Evolutionary conservation across 2,888 invertebrate species (phyloP).

Genomic region (Creontiades dilutus): DNA sequence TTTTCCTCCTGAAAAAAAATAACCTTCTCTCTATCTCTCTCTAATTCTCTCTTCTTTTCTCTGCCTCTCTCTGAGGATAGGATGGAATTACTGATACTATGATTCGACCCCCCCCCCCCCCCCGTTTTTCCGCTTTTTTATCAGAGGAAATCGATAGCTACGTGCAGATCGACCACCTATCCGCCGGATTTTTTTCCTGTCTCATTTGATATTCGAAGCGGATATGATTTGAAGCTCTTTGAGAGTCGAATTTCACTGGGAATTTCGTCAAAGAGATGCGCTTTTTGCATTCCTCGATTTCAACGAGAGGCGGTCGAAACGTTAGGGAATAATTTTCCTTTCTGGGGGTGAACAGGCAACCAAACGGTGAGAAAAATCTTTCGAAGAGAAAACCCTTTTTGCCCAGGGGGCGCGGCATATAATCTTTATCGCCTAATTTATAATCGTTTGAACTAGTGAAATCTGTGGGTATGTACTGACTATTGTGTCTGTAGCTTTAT

Average conservation of each 20-base stretch:
- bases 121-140: neutral
- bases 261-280: neutral
- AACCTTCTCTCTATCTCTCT: neutral
- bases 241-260: neutral
- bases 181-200: neutral
- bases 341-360: too few relatives aligned
- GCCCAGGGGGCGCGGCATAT: too few relatives aligned
- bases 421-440: too few relatives aligned
- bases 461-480: too few relatives aligned
- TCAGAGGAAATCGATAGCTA: neutral
- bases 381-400: too few relatives aligned
- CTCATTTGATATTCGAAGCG: neutral
- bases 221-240: neutral
- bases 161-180: neutral
- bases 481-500: too few relatives aligned
- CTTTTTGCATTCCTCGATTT: too few relatives aligned
- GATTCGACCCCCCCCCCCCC: neutral
- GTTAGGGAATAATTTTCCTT: too few relatives aligned
- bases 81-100: neutral
- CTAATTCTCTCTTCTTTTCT: too few relatives aligned
- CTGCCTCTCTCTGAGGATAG: neutral
- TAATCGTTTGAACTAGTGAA: too few relatives aligned
- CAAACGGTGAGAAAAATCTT: too few relatives aligned
- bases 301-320: too few relatives aligned
- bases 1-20: constrained; percentile 4